phyloP scores from a whole-genome alignment of 1,140 invertebrate species.

The Dendroctonus valens region DNA sequence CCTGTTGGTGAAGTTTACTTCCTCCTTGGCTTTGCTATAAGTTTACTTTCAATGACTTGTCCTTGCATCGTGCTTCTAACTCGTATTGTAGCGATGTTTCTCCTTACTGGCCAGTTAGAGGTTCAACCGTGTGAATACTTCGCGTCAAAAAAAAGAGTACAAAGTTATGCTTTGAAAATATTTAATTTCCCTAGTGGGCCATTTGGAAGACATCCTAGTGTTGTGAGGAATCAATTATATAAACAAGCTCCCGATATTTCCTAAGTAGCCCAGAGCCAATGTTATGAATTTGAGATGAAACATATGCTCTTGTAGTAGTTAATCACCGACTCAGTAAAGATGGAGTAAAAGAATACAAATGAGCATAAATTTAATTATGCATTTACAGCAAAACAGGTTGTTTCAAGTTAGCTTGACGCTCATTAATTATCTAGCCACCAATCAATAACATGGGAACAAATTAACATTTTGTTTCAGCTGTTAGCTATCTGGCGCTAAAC shows the following conservation, averaged over 20 bases:
- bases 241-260: too few species aligned
- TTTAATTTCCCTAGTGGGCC: neutral
- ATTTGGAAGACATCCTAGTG: neutral
- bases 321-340: too few species aligned
- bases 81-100: slow-evolving; percentile 4
- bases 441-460: neutral
- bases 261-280: neutral
- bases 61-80: slow-evolving; percentile 24
- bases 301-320: too few species aligned
- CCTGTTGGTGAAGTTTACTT: slow-evolving; percentile 11
- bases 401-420: too few species aligned
- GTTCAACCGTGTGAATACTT: neutral
- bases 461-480: too few species aligned
- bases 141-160: neutral
- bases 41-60: slow-evolving; percentile 25
- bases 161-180: neutral
- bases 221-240: too few species aligned
- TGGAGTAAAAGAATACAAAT: too few species aligned
- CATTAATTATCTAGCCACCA: neutral
- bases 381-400: too few species aligned
- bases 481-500: slow-evolving; percentile 3
- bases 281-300: neutral
- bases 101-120: neutral
- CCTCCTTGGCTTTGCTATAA: slow-evolving; percentile 22
- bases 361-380: too few species aligned